A percentile compares a stretch with the other conserved stretches of the same genome.
These are phyloP conservation scores for Chloroceryle aenea DNA, from an alignment of 2,113 vertebrate genomes.

Conservation along the genomic window DNA sequence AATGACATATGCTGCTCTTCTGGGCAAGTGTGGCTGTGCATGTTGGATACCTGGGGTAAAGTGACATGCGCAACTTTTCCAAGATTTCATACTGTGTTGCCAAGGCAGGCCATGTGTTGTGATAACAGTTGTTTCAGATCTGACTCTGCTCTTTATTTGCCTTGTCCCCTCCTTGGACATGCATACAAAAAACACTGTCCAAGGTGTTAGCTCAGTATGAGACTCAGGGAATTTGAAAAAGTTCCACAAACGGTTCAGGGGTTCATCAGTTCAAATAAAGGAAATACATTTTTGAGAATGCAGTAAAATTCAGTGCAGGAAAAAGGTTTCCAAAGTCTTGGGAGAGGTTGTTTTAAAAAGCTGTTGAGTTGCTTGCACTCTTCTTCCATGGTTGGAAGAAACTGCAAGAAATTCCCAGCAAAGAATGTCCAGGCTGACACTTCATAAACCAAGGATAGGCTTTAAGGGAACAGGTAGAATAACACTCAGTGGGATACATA, in stretches of 20 bases:
- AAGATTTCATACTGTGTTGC: background rate
- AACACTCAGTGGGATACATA: background rate
- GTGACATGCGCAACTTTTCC: background rate
- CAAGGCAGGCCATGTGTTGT: background rate
- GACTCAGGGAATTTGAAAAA: background rate
- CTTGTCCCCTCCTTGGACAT: background rate
- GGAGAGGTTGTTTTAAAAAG: background rate
- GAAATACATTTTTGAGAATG: background rate
- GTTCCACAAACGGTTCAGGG: background rate
- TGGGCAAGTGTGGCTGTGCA: background rate
- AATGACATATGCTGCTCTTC: slow-evolving; percentile 15
- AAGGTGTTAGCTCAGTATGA: background rate
- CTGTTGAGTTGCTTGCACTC: background rate
- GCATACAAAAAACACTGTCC: accelerated
- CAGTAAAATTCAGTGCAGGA: background rate
- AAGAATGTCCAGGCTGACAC: background rate
- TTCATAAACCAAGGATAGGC: background rate
- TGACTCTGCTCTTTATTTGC: background rate
- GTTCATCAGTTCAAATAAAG: background rate
- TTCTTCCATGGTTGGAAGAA: background rate
- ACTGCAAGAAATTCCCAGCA: background rate
- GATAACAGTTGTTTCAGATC: background rate
- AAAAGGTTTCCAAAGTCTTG: background rate
- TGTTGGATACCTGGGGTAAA: background rate
- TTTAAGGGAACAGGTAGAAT: background rate